These are phyloP conservation scores for Falco naumanni DNA, from an alignment of 2,797 vertebrate species.

Conservation along the genomic window DNA sequence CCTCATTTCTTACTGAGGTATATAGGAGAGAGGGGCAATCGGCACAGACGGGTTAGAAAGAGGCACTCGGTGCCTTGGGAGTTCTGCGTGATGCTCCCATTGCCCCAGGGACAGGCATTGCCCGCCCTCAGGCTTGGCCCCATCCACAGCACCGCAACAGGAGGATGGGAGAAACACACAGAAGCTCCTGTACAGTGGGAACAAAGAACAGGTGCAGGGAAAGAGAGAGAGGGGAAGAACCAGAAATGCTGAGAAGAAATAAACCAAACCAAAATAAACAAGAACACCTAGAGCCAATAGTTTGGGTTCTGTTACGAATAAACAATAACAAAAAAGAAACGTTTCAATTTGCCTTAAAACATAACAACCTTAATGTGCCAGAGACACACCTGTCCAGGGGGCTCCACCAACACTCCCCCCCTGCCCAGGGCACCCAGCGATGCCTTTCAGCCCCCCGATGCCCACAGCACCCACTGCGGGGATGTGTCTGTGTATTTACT, in stretches of 20 bases:
- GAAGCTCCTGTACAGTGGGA: background rate
- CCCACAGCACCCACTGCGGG: background rate
- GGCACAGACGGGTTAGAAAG: background rate
- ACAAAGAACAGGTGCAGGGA: no score
- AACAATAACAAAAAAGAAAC: background rate
- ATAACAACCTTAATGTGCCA: background rate
- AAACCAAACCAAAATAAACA: background rate
- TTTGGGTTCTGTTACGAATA: background rate
- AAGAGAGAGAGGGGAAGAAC: background rate
- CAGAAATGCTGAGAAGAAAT: background rate
- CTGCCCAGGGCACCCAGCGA: background rate
- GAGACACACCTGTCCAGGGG: background rate
- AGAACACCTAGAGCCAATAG: background rate
- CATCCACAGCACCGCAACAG: background rate
- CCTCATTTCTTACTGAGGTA: background rate
- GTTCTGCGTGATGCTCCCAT: background rate
- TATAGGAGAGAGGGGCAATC: background rate
- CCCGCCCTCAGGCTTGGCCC: background rate
- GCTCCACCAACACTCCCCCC: background rate
- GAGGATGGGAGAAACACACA: background rate
- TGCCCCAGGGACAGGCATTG: fast-evolving
- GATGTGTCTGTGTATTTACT: background rate
- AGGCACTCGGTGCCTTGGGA: background rate
- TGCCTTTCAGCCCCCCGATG: background rate
- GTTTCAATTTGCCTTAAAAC: background rate